A percentile compares a stretch with the other conserved stretches of the same genome.
These are phyloP conservation scores for Herpetotheres cachinnans DNA, from an alignment of 2,113 vertebrate genomes.

Conservation along the genomic window DNA sequence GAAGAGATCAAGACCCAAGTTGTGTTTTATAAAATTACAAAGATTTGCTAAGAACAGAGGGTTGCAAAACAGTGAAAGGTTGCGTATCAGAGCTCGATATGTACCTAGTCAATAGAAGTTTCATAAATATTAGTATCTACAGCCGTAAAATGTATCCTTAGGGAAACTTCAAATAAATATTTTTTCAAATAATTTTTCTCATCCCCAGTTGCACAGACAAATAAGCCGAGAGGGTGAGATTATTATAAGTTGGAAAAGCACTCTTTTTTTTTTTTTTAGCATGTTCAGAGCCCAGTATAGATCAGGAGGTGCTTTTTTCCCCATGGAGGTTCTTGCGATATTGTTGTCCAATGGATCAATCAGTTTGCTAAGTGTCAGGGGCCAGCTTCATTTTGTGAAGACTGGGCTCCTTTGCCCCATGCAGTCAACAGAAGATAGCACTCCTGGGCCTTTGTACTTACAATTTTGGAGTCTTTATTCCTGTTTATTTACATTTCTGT, in stretches of 20 bases:
- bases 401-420: neutral
- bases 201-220: neutral
- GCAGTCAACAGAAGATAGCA: neutral
- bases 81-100: neutral
- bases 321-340: neutral
- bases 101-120: neutral
- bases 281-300: neutral
- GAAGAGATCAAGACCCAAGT: neutral
- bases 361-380: neutral
- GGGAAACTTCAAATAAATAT: neutral
- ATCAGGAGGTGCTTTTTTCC: neutral
- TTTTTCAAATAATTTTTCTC: neutral
- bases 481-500: neutral
- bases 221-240: neutral
- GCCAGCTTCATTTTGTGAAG: neutral
- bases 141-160: neutral
- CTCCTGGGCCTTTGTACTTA: neutral
- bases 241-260: neutral
- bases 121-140: neutral
- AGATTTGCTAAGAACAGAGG: neutral
- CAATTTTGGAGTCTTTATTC: neutral
- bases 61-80: neutral
- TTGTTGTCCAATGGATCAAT: neutral
- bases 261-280: neutral
- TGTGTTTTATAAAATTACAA: neutral